These are phyloP conservation scores for Dendroctonus valens DNA, from an alignment of 1,140 invertebrate genomes.

Conservation along the genomic window DNA sequence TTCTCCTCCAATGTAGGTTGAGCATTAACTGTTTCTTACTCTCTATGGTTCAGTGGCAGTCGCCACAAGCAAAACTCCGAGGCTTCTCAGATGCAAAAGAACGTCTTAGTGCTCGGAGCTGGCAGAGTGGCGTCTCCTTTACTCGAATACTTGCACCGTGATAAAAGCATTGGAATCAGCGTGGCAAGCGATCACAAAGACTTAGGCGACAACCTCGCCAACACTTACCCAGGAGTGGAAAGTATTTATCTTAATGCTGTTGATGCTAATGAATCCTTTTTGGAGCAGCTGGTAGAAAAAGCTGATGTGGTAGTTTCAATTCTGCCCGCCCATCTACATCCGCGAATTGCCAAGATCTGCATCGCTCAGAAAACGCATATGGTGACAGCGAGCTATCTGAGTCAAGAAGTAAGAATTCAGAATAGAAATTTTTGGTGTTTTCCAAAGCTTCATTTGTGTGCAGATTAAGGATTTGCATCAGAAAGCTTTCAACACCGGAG, in stretches of 20 bases:
- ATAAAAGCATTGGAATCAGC: slow-evolving; percentile 76
- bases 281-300: slow-evolving; percentile 70
- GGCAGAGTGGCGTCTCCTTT: slow-evolving; percentile 92
- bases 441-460: slow-evolving; percentile 8
- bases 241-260: slow-evolving; percentile 79
- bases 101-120: slow-evolving; percentile 89
- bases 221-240: slow-evolving; percentile 75
- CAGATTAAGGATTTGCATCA: slow-evolving; percentile 74
- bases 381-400: slow-evolving; percentile 95
- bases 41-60: slow-evolving; percentile 39
- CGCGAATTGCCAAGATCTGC: slow-evolving; percentile 80
- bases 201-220: slow-evolving; percentile 80
- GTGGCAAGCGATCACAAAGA: slow-evolving; percentile 86
- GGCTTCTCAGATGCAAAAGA: slow-evolving; percentile 53
- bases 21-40: neutral
- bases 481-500: slow-evolving; percentile 74
- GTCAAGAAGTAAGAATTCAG: slow-evolving; percentile 57
- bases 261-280: slow-evolving; percentile 63
- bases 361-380: slow-evolving; percentile 84
- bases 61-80: slow-evolving; percentile 57
- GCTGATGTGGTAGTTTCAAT: slow-evolving; percentile 85
- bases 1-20: neutral
- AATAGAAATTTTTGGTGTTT: neutral
- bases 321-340: slow-evolving; percentile 90
- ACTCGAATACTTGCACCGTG: slow-evolving; percentile 89